Evolutionary conservation across 2,888 invertebrate genomes (phyloP).

Genomic region (Catonia carolina): DNA sequence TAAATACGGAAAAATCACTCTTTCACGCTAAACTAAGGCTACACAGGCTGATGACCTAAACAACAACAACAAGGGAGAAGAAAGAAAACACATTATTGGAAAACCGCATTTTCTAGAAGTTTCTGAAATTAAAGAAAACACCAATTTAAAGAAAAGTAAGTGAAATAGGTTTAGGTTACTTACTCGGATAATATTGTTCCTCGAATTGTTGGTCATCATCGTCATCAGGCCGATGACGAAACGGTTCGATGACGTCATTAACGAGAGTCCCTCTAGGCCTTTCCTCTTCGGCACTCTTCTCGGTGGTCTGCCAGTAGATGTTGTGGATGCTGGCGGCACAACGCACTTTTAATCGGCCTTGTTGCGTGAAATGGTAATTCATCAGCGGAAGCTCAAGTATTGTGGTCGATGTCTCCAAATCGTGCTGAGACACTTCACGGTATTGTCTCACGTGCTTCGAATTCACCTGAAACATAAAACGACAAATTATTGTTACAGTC

Average conservation of each 20-base stretch:
- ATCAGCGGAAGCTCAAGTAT: constrained; percentile 16
- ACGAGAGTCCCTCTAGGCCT: constrained; percentile 5
- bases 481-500: too few species aligned
- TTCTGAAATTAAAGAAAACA: too few species aligned
- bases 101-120: too few species aligned
- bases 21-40: too few species aligned
- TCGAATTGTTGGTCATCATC: neutral
- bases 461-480: constrained; percentile 16
- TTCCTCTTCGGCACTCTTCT: constrained; percentile 57
- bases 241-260: neutral
- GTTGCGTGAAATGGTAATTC: constrained; percentile 17
- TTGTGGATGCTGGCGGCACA: constrained; percentile 59
- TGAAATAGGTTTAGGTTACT: too few species aligned
- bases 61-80: too few species aligned
- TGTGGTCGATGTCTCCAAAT: constrained; percentile 18
- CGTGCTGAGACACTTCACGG: constrained; percentile 7
- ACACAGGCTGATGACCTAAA: too few species aligned
- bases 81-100: too few species aligned
- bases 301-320: constrained; percentile 59
- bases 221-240: constrained; percentile 1
- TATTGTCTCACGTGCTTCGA: constrained; percentile 12
- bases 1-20: too few species aligned
- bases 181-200: constrained; percentile 2
- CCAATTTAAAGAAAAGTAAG: too few species aligned
- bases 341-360: constrained; percentile 38